Percentiles rank a stretch among this genome's conserved stretches.
phyloP scores from a whole-genome alignment of 2,797 vertebrate species.

The Mastacembelus armatus region DNA sequence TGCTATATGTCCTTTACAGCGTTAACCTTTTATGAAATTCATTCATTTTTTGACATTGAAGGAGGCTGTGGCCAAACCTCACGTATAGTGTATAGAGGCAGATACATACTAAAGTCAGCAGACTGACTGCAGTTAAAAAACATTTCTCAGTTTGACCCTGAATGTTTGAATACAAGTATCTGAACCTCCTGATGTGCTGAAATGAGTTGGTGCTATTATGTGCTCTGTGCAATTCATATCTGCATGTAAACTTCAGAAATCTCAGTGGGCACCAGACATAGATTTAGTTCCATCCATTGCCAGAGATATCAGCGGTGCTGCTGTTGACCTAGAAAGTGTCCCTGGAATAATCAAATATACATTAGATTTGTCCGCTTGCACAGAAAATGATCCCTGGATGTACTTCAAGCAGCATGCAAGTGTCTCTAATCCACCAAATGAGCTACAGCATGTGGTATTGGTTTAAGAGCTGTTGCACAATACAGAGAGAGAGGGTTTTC shows the following conservation, averaged over 20 bases:
- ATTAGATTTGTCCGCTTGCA: constrained; percentile 56
- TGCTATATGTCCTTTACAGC: too few species aligned
- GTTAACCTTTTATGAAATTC: too few species aligned
- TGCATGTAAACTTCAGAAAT: constrained; percentile 29
- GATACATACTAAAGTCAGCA: too few species aligned
- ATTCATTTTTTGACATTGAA: too few species aligned
- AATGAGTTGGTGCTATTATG: constrained; percentile 16
- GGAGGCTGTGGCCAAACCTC: too few species aligned
- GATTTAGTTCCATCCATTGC: constrained; percentile 28
- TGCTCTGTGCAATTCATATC: constrained; percentile 26
- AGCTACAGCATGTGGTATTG: constrained; percentile 34
- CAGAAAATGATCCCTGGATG: constrained; percentile 49
- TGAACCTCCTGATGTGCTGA: constrained; percentile 3
- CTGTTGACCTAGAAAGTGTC: constrained; percentile 71
- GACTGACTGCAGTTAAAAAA: too few species aligned
- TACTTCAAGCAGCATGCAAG: constrained; percentile 68
- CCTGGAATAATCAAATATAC: constrained; percentile 70
- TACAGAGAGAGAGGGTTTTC: constrained; percentile 28
- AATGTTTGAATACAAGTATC: not conserved
- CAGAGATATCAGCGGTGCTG: constrained; percentile 33
- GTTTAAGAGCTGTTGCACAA: constrained; percentile 43
- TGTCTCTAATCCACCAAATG: constrained; percentile 54
- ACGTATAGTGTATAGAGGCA: too few species aligned
- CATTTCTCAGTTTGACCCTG: too few species aligned
- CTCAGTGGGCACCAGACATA: constrained; percentile 21